These are phyloP conservation scores for Nineta flava DNA, from an alignment of 2,888 invertebrate genomes.

Conservation along the genomic window DNA sequence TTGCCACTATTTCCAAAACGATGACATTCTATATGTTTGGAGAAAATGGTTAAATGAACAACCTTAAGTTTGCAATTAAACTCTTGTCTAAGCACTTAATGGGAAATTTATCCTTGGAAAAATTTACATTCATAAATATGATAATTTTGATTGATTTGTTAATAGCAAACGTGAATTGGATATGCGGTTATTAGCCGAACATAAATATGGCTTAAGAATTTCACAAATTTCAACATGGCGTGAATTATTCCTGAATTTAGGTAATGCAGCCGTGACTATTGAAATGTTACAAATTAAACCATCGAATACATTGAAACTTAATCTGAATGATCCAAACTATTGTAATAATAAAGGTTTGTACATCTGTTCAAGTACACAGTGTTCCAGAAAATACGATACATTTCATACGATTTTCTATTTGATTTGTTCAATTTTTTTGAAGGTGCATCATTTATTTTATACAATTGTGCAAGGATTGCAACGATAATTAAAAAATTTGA, in stretches of 20 bases:
- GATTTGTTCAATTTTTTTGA: constrained; percentile 16
- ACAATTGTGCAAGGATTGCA: constrained; percentile 59
- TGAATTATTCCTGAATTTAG: constrained; percentile 40
- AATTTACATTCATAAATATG: too few relatives aligned
- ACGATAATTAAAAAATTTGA: constrained; percentile 47
- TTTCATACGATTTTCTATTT: constrained; percentile 4
- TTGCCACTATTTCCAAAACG: too few relatives aligned
- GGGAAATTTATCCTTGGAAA: too few relatives aligned
- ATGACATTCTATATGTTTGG: too few relatives aligned
- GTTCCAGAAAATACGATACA: too few relatives aligned
- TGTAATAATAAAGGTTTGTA: constrained; percentile 36
- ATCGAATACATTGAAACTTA: constrained; percentile 39
- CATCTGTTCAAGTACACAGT: too few relatives aligned
- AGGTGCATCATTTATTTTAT: constrained; percentile 61
- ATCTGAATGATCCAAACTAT: constrained; percentile 27
- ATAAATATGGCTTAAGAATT: constrained; percentile 45
- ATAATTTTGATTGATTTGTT: not conserved
- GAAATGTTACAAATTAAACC: constrained; percentile 53
- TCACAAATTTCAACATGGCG: constrained; percentile 32
- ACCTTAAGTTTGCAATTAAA: too few relatives aligned
- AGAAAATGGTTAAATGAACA: too few relatives aligned
- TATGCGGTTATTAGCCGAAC: constrained; percentile 48
- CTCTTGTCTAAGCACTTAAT: too few relatives aligned
- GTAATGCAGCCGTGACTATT: constrained; percentile 46
- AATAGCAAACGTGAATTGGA: constrained; percentile 40